Percentiles rank a stretch among this genome's conserved stretches.
phyloP scores from a whole-genome alignment of 2,888 invertebrate genomes.

The Hololepta plana region DNA sequence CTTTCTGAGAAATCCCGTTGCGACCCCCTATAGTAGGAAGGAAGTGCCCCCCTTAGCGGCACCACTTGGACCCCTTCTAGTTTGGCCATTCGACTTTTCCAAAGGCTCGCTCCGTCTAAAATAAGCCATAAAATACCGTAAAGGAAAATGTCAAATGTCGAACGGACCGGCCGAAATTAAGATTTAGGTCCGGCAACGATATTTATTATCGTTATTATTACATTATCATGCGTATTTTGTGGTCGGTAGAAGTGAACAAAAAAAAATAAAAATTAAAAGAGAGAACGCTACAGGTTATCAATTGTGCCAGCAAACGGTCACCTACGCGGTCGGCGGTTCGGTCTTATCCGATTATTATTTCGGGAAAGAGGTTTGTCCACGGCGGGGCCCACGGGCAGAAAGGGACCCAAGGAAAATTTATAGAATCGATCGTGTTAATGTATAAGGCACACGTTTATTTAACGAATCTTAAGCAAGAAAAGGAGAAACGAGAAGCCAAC shows the following conservation, averaged over 20 bases:
- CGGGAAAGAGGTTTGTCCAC: no score
- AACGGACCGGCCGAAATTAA: slow-evolving; percentile 11
- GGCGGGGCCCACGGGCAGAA: no score
- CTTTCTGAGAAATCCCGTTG: slow-evolving; percentile 11
- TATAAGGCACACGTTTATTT: no score
- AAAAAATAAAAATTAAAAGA: no score
- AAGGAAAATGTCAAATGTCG: slow-evolving; percentile 13
- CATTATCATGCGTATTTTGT: slow-evolving; percentile 3
- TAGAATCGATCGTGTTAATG: no score
- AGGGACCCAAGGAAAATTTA: no score
- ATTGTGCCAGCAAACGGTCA: slow-evolving; percentile 21
- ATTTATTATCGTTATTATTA: no score
- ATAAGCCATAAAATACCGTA: slow-evolving; percentile 14
- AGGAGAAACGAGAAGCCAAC: no score
- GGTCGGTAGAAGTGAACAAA: slow-evolving; percentile 1
- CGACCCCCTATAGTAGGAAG: slow-evolving; percentile 13
- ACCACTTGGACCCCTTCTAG: no score
- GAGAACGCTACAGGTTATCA: slow-evolving; percentile 26
- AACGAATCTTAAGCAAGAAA: no score
- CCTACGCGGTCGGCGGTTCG: slow-evolving; percentile 20
- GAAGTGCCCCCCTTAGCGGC: slow-evolving; percentile 14
- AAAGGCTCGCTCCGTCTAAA: slow-evolving; percentile 11
- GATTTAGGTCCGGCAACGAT: slow-evolving; percentile 13
- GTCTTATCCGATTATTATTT: slow-evolving; percentile 25
- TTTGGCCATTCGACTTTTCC: no score